Percentiles rank a stretch among this genome's conserved stretches.
These are phyloP conservation scores for Acomys russatus DNA, from an alignment of 2,797 vertebrate genomes.

Conservation along the genomic window DNA sequence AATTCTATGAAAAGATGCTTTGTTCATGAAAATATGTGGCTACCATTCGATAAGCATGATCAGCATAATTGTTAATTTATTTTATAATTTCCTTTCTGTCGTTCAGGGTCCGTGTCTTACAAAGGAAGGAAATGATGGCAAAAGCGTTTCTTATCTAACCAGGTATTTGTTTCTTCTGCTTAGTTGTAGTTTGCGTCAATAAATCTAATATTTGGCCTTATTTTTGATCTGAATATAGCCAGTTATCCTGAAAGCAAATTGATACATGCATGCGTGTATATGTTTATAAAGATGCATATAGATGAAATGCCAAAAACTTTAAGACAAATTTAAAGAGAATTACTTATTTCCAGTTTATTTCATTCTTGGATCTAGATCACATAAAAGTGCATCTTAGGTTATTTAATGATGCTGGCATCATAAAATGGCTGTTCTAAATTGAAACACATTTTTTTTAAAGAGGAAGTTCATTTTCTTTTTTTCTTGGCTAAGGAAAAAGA, in stretches of 20 bases:
- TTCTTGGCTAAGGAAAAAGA: slow-evolving; percentile 33
- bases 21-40: slow-evolving; percentile 11
- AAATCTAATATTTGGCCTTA: slow-evolving; percentile 6
- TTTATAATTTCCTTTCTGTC: slow-evolving; percentile 43
- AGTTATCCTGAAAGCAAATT: not conserved
- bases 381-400: slow-evolving; percentile 1
- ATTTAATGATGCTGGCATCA: not conserved
- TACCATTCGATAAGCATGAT: not conserved
- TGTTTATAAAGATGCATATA: not conserved
- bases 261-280: not conserved
- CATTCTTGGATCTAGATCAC: slow-evolving; percentile 33
- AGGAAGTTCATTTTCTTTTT: slow-evolving; percentile 37
- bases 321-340: slow-evolving; percentile 40
- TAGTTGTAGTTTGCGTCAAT: slow-evolving; percentile 7
- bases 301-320: not conserved
- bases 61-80: slow-evolving; percentile 47
- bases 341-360: not conserved
- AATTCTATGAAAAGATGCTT: slow-evolving; percentile 50
- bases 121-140: slow-evolving; percentile 9
- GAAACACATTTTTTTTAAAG: slow-evolving; percentile 57
- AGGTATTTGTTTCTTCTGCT: slow-evolving; percentile 35
- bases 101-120: not conserved
- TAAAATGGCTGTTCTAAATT: slow-evolving; percentile 5
- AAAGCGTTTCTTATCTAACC: not conserved
- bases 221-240: slow-evolving; percentile 15